These are phyloP conservation scores for Prietella phreatophila DNA, from an alignment of 2,113 vertebrate genomes.

Conservation along the genomic window DNA sequence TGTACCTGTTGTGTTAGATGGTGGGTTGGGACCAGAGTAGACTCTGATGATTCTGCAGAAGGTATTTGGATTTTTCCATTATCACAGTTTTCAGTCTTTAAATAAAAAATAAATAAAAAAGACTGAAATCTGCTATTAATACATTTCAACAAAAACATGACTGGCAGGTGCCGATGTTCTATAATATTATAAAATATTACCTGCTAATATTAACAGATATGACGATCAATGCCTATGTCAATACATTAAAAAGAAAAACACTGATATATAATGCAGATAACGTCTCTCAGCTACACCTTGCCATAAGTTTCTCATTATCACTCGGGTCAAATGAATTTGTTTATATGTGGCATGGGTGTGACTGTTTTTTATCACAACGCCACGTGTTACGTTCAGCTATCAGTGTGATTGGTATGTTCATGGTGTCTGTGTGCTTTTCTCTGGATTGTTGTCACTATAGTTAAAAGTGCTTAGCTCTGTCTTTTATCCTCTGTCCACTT, in stretches of 20 bases:
- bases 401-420: not conserved
- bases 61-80: too few relatives aligned
- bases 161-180: too few relatives aligned
- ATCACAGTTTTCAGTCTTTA: too few relatives aligned
- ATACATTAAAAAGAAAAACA: not conserved
- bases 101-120: too few relatives aligned
- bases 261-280: not conserved
- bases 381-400: not conserved
- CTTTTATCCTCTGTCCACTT: not conserved
- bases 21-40: too few relatives aligned
- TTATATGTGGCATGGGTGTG: not conserved
- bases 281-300: not conserved
- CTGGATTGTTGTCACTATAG: not conserved
- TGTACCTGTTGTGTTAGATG: too few relatives aligned
- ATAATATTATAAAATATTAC: too few relatives aligned
- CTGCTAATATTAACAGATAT: not conserved
- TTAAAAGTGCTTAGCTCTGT: not conserved
- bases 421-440: not conserved
- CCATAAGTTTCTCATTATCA: not conserved
- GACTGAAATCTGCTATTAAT: too few relatives aligned
- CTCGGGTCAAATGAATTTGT: not conserved
- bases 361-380: not conserved
- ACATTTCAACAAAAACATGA: too few relatives aligned
- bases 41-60: too few relatives aligned
- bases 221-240: not conserved